Base-by-base conservation (phyloP, 2,888 invertebrate genomes). In the Willowsia nigromaculata region DNA sequence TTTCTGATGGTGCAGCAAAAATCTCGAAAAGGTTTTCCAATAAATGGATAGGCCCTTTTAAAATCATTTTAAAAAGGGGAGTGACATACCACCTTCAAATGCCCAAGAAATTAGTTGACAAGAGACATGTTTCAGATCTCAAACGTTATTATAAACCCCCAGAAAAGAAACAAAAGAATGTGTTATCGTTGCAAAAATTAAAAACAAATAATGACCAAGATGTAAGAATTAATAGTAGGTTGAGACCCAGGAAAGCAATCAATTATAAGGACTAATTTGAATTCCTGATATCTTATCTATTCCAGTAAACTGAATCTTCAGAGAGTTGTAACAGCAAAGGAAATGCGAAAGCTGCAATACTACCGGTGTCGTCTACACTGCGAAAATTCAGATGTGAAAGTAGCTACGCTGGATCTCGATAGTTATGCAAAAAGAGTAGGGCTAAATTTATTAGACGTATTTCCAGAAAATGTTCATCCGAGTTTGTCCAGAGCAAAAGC, bases 21-120 rank as follows among this genome's bases (percentile, higher is more conserved):
- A 25, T 43, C 11, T 33, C 76, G 6, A 18, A 50, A 18, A 83
- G 76, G 25, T 40, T 87, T 1, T 18, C 15, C 18, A 59, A 56
- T 15, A 86, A 86, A 56, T 85, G 59, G 53, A 27, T 74, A 2
- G 62, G 74, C 27, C 83, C 76, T 3, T 86, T 27, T 43, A 76
- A 59, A n/a, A 76, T 85, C 1, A 18, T 83, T n/a, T n/a, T n/a
- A n/a, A n/a, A n/a, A n/a, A n/a, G n/a, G n/a, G n/a, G n/a, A n/a
- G n/a, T 56, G 9, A 56, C 33, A 5, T 80, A 80, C 22, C 0
- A 15, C 9, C 18, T 80, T 7, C 50, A 80, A 22, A 56, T 56
- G 37, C 53, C 53, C 0, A 56, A 37, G 6, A 30, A 13, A 6
- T 33, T 56, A 4, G 43, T 43, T n/a, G 30, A 47, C 27, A 80